These are phyloP conservation scores for Phalacrocorax carbo DNA, from an alignment of 2,113 vertebrate genomes.

Conservation along the genomic window DNA sequence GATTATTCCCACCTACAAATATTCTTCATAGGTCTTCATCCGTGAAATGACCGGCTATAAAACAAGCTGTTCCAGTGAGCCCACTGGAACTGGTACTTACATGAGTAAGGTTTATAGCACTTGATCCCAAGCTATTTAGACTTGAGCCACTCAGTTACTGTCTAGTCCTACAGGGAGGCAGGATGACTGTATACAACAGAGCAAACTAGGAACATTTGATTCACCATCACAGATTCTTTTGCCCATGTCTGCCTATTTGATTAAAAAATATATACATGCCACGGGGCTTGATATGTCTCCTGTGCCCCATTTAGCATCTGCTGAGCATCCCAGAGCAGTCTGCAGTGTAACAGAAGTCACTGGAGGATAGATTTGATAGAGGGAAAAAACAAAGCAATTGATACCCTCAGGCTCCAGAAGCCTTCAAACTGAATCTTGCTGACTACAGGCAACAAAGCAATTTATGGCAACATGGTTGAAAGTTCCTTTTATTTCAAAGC, in stretches of 20 bases:
- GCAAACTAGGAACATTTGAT: slow-evolving; percentile 38
- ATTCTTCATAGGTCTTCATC: slow-evolving; percentile 17
- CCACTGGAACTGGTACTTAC: not conserved
- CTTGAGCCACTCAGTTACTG: not conserved
- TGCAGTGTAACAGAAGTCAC: slow-evolving; percentile 65
- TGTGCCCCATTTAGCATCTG: slow-evolving; percentile 72
- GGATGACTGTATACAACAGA: slow-evolving; percentile 2
- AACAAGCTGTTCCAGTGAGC: slow-evolving; percentile 4
- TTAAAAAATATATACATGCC: slow-evolving; percentile 74
- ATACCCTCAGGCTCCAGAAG: slow-evolving; percentile 66
- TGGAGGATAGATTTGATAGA: slow-evolving; percentile 64
- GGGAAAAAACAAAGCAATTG: slow-evolving; percentile 71
- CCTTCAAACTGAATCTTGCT: slow-evolving; percentile 67
- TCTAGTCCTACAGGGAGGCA: slow-evolving; percentile 27
- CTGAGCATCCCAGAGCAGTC: slow-evolving; percentile 60
- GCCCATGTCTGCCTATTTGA: slow-evolving; percentile 65
- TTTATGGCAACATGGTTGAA: slow-evolving; percentile 44
- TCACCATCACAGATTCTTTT: slow-evolving; percentile 46
- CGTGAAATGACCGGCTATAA: slow-evolving; percentile 10
- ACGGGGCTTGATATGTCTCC: slow-evolving; percentile 63
- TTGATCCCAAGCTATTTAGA: slow-evolving; percentile 19
- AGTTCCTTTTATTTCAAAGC: slow-evolving; percentile 58
- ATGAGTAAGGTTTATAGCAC: not conserved
- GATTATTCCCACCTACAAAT: slow-evolving; percentile 17
- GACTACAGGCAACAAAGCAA: slow-evolving; percentile 66